A percentile compares a stretch with the other conserved stretches of the same genome.
phyloP scores from a whole-genome alignment of 2,888 invertebrate genomes.

The Eledone cirrhosa region DNA sequence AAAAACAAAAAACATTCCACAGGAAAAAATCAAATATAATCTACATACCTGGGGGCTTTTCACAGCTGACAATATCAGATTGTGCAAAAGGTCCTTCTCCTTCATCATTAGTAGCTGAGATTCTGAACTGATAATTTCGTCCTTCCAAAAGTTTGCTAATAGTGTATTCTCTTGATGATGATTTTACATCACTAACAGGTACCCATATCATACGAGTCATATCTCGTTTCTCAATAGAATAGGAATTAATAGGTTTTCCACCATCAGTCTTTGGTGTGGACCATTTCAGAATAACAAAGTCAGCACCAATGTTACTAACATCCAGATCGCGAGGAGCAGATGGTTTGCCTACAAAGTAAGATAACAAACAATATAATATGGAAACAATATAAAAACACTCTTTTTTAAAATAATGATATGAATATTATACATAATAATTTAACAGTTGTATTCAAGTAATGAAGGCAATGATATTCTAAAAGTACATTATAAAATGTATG shows the following conservation, averaged over 20 bases:
- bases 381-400: too few relatives aligned
- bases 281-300: constrained; percentile 80
- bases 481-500: too few relatives aligned
- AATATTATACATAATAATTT: too few relatives aligned
- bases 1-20: too few relatives aligned
- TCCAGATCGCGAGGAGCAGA: constrained; percentile 69
- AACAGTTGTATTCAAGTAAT: too few relatives aligned
- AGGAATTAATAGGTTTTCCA: constrained; percentile 60
- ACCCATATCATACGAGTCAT: constrained; percentile 80
- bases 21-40: too few relatives aligned
- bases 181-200: constrained; percentile 72
- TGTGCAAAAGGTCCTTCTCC: constrained; percentile 87
- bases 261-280: constrained; percentile 61
- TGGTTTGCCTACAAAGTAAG: constrained; percentile 50
- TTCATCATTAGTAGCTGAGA: constrained; percentile 87
- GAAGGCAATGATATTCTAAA: too few relatives aligned
- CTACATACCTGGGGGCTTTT: constrained; percentile 51
- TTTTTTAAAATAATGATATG: too few relatives aligned
- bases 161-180: constrained; percentile 42
- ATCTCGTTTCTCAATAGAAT: constrained; percentile 73
- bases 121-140: constrained; percentile 89
- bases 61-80: constrained; percentile 47
- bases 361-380: too few relatives aligned
- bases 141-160: constrained; percentile 79
- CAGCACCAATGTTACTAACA: constrained; percentile 82